Conservation (phyloP, 2,113 vertebrate genomes). For the Entomyzon cyanotis region DNA sequence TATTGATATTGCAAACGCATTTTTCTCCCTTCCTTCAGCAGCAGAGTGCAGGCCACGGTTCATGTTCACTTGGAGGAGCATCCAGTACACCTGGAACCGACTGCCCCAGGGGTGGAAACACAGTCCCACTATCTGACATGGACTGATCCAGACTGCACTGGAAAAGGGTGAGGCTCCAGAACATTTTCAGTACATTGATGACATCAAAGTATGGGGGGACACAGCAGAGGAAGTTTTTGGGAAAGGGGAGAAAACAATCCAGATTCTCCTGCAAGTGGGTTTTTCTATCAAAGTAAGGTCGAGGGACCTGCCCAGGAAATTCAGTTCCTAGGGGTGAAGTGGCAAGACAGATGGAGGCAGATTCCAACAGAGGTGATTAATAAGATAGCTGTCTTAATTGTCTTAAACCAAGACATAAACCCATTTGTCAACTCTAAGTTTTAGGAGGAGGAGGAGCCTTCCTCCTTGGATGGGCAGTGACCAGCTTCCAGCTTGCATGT, state of each 20-base stretch:
- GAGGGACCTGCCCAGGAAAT: not conserved
- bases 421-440: not conserved
- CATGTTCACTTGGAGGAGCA: not conserved
- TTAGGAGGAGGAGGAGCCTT: not conserved
- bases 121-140: not conserved
- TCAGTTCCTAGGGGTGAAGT: not conserved
- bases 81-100: not conserved
- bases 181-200: not conserved
- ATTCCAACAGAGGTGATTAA: not conserved
- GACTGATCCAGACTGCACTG: not conserved
- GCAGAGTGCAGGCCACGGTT: not conserved
- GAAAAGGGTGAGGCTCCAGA: not conserved
- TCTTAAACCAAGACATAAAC: not conserved
- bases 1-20: not conserved
- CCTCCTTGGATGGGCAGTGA: not conserved
- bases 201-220: not conserved
- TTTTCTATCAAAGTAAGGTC: not conserved
- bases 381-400: not conserved
- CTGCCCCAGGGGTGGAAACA: not conserved
- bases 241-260: not conserved
- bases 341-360: not conserved
- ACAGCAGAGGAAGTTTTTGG: not conserved
- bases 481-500: not conserved
- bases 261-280: not conserved
- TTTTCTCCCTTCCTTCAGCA: not conserved